Percentiles rank a stretch among this genome's conserved stretches.
These are phyloP conservation scores for Thymelicus sylvestris DNA, from an alignment of 2,888 invertebrate genomes.

Conservation along the genomic window DNA sequence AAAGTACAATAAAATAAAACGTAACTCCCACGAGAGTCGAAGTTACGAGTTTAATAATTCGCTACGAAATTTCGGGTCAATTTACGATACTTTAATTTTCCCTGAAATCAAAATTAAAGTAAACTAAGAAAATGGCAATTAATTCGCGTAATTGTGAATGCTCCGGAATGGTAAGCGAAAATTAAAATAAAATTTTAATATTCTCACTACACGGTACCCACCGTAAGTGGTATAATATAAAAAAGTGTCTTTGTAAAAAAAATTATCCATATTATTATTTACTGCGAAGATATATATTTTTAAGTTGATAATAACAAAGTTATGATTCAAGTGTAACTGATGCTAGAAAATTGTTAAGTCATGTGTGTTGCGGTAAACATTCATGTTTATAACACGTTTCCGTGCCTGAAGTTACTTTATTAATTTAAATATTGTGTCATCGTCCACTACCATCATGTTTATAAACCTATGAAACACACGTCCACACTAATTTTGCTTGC, in stretches of 20 bases:
- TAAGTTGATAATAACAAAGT: too few relatives aligned
- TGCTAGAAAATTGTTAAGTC: too few relatives aligned
- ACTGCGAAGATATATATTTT: too few relatives aligned
- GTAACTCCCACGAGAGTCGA: slow-evolving; percentile 24
- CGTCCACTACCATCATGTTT: too few relatives aligned
- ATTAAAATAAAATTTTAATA: slow-evolving; percentile 19
- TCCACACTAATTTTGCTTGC: too few relatives aligned
- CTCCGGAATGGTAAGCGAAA: slow-evolving; percentile 5
- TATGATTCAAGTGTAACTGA: too few relatives aligned
- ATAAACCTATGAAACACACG: too few relatives aligned
- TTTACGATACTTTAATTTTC: slow-evolving; percentile 34
- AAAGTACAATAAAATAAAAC: slow-evolving; percentile 34
- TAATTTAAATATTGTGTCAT: too few relatives aligned
- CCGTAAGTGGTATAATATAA: background rate
- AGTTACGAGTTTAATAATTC: slow-evolving; percentile 36
- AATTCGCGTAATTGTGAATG: slow-evolving; percentile 22
- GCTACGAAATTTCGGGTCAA: slow-evolving; percentile 21
- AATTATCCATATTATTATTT: too few relatives aligned
- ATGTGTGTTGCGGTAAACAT: too few relatives aligned
- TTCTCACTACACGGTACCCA: background rate
- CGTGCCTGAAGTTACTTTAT: too few relatives aligned
- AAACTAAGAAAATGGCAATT: slow-evolving; percentile 25
- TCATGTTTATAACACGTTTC: too few relatives aligned
- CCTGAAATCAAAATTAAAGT: slow-evolving; percentile 24
- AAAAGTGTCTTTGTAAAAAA: background rate